phyloP scores from a whole-genome alignment of 2,888 invertebrate species.

The Antheraea yamamai region DNA sequence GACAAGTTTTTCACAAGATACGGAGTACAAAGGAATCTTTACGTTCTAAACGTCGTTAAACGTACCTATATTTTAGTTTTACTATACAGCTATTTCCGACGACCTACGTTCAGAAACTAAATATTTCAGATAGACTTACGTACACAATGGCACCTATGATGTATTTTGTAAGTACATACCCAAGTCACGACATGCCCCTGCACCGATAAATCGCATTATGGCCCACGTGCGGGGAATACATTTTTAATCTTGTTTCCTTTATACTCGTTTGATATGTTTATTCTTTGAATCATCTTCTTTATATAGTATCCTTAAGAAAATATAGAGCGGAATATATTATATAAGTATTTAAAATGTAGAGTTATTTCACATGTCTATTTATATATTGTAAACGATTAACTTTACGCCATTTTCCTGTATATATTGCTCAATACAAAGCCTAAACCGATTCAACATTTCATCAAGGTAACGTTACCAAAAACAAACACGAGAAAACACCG shows the following conservation, averaged over 20 bases:
- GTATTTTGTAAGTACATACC: slow-evolving; percentile 60
- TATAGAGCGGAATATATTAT: background rate
- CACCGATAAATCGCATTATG: slow-evolving; percentile 79
- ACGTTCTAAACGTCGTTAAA: background rate
- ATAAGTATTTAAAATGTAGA: background rate
- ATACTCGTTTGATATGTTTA: slow-evolving; percentile 50
- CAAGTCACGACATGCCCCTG: slow-evolving; percentile 74
- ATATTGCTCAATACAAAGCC: slow-evolving; percentile 3
- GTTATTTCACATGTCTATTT: background rate
- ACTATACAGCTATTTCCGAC: slow-evolving; percentile 2
- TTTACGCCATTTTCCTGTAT: background rate
- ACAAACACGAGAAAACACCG: slow-evolving; percentile 57
- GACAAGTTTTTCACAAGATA: background rate
- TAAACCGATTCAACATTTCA: slow-evolving; percentile 47
- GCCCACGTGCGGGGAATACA: slow-evolving; percentile 79
- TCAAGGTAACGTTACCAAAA: slow-evolving; percentile 57
- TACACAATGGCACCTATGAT: slow-evolving; percentile 56
- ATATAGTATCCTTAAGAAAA: background rate
- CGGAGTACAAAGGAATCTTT: background rate
- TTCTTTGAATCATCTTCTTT: background rate
- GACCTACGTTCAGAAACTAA: slow-evolving; percentile 13
- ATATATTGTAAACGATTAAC: background rate
- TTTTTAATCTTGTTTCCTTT: slow-evolving; percentile 81
- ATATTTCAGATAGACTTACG: slow-evolving; percentile 24
- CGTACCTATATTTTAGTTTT: background rate